phyloP scores from a whole-genome alignment of 1,140 invertebrate genomes.

The Eurosta solidaginis region DNA sequence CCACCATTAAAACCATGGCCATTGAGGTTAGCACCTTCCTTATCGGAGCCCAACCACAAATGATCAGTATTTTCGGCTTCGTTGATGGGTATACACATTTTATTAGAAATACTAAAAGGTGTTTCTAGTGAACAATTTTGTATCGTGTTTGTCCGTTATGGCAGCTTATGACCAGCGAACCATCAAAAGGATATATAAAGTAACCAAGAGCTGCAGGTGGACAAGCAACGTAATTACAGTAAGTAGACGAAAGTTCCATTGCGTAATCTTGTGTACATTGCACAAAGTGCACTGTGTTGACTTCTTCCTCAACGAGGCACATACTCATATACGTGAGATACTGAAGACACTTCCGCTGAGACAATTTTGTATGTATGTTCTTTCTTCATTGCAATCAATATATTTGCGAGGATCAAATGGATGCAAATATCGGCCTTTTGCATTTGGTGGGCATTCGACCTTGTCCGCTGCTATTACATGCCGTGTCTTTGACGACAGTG shows the following conservation, averaged over 20 bases:
- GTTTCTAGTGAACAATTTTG: slow-evolving; percentile 62
- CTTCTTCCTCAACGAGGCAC: slow-evolving; percentile 36
- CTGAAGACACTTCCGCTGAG: slow-evolving; percentile 42
- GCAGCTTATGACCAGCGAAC: slow-evolving; percentile 70
- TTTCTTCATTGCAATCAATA: slow-evolving; percentile 42
- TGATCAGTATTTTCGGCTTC: slow-evolving; percentile 19
- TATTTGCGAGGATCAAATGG: slow-evolving; percentile 47
- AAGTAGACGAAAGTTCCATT: neutral
- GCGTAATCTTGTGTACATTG: neutral
- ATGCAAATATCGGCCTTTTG: slow-evolving; percentile 44
- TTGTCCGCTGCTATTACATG: neutral
- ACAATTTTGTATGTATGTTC: slow-evolving; percentile 42
- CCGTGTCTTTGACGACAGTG: slow-evolving; percentile 43
- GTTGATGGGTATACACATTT: slow-evolving; percentile 36
- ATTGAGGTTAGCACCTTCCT: neutral
- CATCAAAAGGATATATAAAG: slow-evolving; percentile 66
- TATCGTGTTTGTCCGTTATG: slow-evolving; percentile 63
- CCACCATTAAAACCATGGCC: no score
- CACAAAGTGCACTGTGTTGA: slow-evolving; percentile 33
- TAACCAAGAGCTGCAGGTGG: slow-evolving; percentile 58
- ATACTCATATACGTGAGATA: slow-evolving; percentile 38
- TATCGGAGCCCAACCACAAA: neutral
- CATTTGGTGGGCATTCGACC: slow-evolving; percentile 39
- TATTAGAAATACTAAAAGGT: slow-evolving; percentile 42
- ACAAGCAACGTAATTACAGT: slow-evolving; percentile 32